Evolutionary conservation across 2,888 invertebrate species (phyloP).

Genomic region (Dugesia japonica): DNA sequence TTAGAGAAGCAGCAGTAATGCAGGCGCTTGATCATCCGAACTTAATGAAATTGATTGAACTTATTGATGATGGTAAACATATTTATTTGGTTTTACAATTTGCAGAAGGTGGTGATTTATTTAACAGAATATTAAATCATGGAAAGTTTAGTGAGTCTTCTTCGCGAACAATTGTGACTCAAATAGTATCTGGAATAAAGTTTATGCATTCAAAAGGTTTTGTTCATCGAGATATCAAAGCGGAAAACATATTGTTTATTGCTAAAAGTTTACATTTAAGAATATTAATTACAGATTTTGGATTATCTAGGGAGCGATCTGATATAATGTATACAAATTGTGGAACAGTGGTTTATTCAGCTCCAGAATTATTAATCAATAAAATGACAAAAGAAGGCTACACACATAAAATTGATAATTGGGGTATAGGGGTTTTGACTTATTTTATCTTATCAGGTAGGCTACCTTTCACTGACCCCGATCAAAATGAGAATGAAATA

Average conservation of each 20-base stretch:
- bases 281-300: conserved; percentile 31
- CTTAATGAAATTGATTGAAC: conserved; percentile 32
- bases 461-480: conserved; percentile 24
- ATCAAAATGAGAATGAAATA: conserved; percentile 22
- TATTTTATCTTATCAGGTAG: conserved; percentile 27
- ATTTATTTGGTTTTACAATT: conserved; percentile 23
- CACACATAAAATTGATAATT: conserved; percentile 25
- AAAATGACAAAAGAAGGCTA: conserved; percentile 26
- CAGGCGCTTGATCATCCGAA: conserved; percentile 17
- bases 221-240: conserved; percentile 31
- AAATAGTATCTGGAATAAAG: conserved; percentile 22
- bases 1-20: conserved; percentile 24
- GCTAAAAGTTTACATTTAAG: neutral
- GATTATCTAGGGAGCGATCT: conserved; percentile 2
- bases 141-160: conserved; percentile 16
- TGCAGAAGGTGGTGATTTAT: conserved; percentile 30
- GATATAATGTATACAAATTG: conserved; percentile 29
- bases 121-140: conserved; percentile 20
- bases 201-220: conserved; percentile 29
- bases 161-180: neutral
- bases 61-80: conserved; percentile 24
- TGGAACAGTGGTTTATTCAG: conserved; percentile 32
- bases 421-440: conserved; percentile 30
- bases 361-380: conserved; percentile 29
- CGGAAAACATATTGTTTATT: conserved; percentile 31